Evolutionary conservation across 92 coral and sea anemone genomes (phyloP), one percentile per base, ranked within the genome.

Genomic region (Micromussa lordhowensis): DNA sequence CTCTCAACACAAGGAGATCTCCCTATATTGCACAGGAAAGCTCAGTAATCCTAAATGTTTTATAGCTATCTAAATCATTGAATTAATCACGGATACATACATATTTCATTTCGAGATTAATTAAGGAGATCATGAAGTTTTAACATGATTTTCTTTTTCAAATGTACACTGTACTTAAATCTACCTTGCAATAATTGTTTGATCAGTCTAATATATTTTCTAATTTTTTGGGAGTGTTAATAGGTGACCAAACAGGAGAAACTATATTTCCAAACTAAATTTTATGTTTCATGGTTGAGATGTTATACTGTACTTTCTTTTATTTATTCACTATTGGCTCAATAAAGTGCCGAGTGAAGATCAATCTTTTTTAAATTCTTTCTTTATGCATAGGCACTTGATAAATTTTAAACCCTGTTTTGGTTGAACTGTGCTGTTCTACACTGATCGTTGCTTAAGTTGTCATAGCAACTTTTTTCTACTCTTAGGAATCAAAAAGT

Each of bases 401-500:
- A 48, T 73, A 24, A 73, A 73, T 8, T 73, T 3, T 6, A n/a
- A n/a, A 64, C 0, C 69, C 26, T 1, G 32, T 28, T 66, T 66
- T 26, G 71, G 71, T 66, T 66, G 71, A 28, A 28, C 17, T 66
- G 32, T 66, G 13, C 71, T 22, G 30, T 63, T 63, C 69, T 63
- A 59, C 48, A 1, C 44, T 35, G 78, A 63, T 16, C 15, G 4
- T n/a, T 59, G 10, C 68, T 11, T n/a, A 30, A 72, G 53, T 74
- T 38, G 53, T 36, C 54, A 74, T 74, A 22, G 78, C 29, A 74
- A 74, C 78, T 36, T 36, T 74, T 53, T 40, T 40, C n/a, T 74
- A 1, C 53, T 74, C 30, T 9, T 74, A 36, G 78, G 78, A 34
- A 74, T 74, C 78, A 7, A 24, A 11, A 61, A 66, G 16, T 10